These are phyloP conservation scores for Pogoniulus pusillus DNA, from an alignment of 2,797 vertebrate species.

Conservation along the genomic window DNA sequence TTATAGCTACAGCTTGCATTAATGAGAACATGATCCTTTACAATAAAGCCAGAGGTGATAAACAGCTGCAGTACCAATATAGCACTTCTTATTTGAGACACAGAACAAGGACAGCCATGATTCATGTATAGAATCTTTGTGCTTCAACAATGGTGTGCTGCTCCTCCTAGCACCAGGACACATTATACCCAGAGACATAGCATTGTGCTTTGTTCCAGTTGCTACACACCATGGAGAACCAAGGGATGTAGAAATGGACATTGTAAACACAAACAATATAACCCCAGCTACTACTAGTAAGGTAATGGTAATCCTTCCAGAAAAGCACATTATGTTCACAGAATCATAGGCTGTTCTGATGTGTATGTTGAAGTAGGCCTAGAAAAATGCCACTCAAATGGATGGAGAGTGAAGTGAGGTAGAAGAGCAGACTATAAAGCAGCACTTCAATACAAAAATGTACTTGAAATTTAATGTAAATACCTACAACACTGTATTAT, in stretches of 20 bases:
- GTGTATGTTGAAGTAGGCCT: not conserved
- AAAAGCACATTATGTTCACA: not conserved
- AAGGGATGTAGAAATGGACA: not conserved
- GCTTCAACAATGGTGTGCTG: conserved; percentile 56
- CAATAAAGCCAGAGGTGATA: not conserved
- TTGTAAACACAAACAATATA: not conserved
- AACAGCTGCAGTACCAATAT: conserved; percentile 57
- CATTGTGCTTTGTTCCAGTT: conserved; percentile 29
- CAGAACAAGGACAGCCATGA: conserved; percentile 37
- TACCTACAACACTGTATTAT: not conserved
- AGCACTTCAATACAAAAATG: not conserved
- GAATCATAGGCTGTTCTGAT: not conserved
- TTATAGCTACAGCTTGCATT: conserved; percentile 7
- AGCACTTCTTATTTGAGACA: conserved; percentile 42
- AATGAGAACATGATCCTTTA: conserved; percentile 28
- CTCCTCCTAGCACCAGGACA: conserved; percentile 52
- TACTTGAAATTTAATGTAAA: not conserved
- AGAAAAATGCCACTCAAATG: not conserved
- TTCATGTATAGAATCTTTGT: conserved; percentile 48
- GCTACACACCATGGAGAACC: not conserved
- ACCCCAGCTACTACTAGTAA: not conserved
- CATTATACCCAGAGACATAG: not conserved
- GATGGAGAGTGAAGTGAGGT: not conserved
- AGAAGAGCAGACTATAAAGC: not conserved
- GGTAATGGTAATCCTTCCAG: not conserved